A percentile compares a stretch with the other conserved stretches of the same genome.
These are phyloP conservation scores for Nannoperca australis DNA, from an alignment of 2,797 vertebrate genomes.

Conservation along the genomic window DNA sequence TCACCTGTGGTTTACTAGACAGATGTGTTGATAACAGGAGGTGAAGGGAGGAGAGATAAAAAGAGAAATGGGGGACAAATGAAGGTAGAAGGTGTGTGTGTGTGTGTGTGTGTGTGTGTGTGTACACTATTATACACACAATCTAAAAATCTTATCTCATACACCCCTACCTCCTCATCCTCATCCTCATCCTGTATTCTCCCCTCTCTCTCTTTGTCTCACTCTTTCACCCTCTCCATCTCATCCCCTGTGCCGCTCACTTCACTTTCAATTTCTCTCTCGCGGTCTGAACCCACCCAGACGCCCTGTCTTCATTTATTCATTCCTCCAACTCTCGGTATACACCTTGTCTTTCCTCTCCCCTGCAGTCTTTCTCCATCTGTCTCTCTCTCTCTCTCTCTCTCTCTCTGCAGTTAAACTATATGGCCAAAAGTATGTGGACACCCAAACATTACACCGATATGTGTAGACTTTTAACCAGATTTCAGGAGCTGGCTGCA, in stretches of 20 bases:
- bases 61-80: constrained; percentile 3
- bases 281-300: constrained; percentile 20
- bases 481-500: neutral
- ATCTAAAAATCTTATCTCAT: too few species aligned
- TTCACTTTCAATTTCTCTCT: constrained; percentile 68
- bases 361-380: neutral
- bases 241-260: constrained; percentile 40
- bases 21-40: neutral
- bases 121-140: too few species aligned
- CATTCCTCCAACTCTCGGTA: constrained; percentile 25
- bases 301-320: constrained; percentile 57
- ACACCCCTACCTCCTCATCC: neutral
- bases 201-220: constrained; percentile 19
- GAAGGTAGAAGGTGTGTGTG: neutral
- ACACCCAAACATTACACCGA: neutral
- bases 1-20: constrained; percentile 10
- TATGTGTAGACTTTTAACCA: neutral
- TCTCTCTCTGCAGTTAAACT: neutral
- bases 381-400: neutral
- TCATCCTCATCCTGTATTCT: constrained; percentile 59
- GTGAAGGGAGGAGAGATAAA: neutral
- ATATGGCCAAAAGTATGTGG: constrained; percentile 3
- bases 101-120: too few species aligned
- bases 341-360: neutral
- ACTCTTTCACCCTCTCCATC: constrained; percentile 36